Base-by-base conservation (phyloP, 2,113 vertebrate species). In the Panthera tigris region DNA sequence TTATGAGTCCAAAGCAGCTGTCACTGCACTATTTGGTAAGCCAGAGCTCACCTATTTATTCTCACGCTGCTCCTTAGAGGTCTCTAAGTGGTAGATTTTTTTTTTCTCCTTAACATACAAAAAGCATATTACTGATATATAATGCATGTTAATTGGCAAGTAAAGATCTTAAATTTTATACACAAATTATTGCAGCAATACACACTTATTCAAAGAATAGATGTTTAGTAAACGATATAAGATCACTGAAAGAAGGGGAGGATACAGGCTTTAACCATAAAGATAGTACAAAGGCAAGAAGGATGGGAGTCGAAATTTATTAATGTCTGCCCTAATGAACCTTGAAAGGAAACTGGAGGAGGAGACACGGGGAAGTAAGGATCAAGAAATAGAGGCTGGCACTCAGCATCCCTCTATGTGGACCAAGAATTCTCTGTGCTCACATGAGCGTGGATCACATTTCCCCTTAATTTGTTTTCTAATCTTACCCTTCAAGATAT, bases 401-500 rank as follows among this genome's bases (percentile, higher is more conserved):
- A 1, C 52, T 63, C 86, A 63, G 96, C 92, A 21, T 4, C 12
- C 11, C 8, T 55, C 13, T 39, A 7, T 21, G 23, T 21, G 36
- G 7, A 55, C 25, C 18, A 7, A 87, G 48, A 94, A 94, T 90
- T 71, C 83, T 57, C 97, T 91, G 39, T 69, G 89, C 4, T 81
- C 82, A 18, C 5, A 76, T 33, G 76, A 48, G 12, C 52, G 63
- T 41, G 12, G 83, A 78, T 89, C 73, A 71, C 52, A 87, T 93
- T 91, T 57, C 74, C 1, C 23, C 92, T 83, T 91, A 36, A 93
- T 88, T 88, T 93, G 7, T 83, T 98, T 98, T 97, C 76, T 90
- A 85, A 95, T 97, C 97, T 96, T 95, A 97, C 73, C 94, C n/a
- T 97, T 93, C 86, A 73, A 33, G 74, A 96, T 66, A 82, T 33